Evolutionary conservation across 1,140 invertebrate species (phyloP).

Genomic region (Scaptomyza montana): DNA sequence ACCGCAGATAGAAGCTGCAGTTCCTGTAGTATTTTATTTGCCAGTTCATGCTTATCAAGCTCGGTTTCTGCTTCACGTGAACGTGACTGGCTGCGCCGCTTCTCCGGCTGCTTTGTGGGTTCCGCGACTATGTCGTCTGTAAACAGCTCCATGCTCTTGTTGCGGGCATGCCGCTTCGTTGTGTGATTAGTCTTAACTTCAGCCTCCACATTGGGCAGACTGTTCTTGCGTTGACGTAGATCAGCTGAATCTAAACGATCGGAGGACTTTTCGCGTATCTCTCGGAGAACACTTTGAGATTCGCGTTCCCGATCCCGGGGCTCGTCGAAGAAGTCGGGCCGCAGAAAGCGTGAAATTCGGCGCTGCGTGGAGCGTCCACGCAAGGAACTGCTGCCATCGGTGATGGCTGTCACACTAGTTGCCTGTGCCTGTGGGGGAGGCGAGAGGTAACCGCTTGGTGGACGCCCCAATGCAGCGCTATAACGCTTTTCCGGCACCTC

Average conservation of each 20-base stretch:
- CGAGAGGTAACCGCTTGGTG: slow-evolving; percentile 80
- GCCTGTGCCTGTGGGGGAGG: slow-evolving; percentile 51
- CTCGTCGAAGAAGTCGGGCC: slow-evolving; percentile 91
- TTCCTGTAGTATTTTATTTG: slow-evolving; percentile 79
- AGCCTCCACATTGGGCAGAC: slow-evolving; percentile 61
- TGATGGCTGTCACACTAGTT: not conserved
- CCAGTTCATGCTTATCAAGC: slow-evolving; percentile 68
- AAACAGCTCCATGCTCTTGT: slow-evolving; percentile 76
- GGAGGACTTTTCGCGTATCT: slow-evolving; percentile 86
- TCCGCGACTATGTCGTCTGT: slow-evolving; percentile 26
- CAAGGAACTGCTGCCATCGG: slow-evolving; percentile 67
- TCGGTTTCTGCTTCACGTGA: slow-evolving; percentile 60
- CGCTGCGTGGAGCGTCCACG: slow-evolving; percentile 85
- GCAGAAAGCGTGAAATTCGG: slow-evolving; percentile 88
- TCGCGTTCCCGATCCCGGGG: slow-evolving; percentile 88
- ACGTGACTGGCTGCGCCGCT: slow-evolving; percentile 58
- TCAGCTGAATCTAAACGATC: slow-evolving; percentile 51
- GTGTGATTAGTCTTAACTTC: slow-evolving; percentile 30
- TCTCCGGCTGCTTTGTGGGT: slow-evolving; percentile 10
- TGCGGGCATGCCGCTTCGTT: slow-evolving; percentile 62
- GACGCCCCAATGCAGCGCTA: slow-evolving; percentile 68
- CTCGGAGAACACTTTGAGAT: slow-evolving; percentile 87
- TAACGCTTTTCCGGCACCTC: slow-evolving; percentile 60
- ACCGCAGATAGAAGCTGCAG: slow-evolving; percentile 70
- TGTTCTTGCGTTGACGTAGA: slow-evolving; percentile 63